Conservation (phyloP, 2,888 invertebrate species). For the Microplitis manilae region DNA sequence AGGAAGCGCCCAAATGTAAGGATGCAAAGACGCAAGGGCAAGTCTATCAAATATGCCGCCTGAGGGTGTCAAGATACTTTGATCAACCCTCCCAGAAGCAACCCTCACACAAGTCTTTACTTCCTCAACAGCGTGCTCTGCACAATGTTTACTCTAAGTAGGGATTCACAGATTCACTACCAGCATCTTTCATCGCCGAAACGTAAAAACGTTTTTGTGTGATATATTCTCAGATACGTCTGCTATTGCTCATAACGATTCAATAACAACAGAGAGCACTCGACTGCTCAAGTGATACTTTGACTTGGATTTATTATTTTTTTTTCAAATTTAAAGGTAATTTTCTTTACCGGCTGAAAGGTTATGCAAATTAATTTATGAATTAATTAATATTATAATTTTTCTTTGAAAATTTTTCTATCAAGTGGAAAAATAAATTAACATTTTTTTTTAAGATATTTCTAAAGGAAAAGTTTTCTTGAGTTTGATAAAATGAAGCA, state of each 20-base stretch:
- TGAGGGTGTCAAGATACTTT: slow-evolving; percentile 68
- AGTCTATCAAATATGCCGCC: slow-evolving; percentile 67
- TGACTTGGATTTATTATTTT: too few species aligned
- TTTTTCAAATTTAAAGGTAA: too few species aligned
- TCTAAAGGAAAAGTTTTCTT: not conserved
- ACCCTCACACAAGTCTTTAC: slow-evolving; percentile 51
- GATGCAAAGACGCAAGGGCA: slow-evolving; percentile 43
- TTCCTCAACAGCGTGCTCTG: slow-evolving; percentile 41
- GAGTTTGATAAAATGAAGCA: not conserved
- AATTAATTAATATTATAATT: not conserved
- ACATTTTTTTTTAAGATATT: not conserved
- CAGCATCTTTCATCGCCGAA: slow-evolving; percentile 57
- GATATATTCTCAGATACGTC: not conserved
- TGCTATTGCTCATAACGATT: not conserved
- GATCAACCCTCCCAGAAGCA: slow-evolving; percentile 58
- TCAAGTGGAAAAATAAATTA: too few species aligned
- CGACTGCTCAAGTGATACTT: too few species aligned
- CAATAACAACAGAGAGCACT: not conserved
- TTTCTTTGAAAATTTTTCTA: too few species aligned
- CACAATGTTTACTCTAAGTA: slow-evolving; percentile 66
- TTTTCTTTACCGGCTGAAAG: not conserved
- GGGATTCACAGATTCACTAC: slow-evolving; percentile 54
- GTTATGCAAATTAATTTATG: not conserved
- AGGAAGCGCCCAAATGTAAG: not conserved
- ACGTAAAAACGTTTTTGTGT: slow-evolving; percentile 40